Evolutionary conservation across 2,888 invertebrate genomes (phyloP).

Genomic region (Conistra vaccinii): DNA sequence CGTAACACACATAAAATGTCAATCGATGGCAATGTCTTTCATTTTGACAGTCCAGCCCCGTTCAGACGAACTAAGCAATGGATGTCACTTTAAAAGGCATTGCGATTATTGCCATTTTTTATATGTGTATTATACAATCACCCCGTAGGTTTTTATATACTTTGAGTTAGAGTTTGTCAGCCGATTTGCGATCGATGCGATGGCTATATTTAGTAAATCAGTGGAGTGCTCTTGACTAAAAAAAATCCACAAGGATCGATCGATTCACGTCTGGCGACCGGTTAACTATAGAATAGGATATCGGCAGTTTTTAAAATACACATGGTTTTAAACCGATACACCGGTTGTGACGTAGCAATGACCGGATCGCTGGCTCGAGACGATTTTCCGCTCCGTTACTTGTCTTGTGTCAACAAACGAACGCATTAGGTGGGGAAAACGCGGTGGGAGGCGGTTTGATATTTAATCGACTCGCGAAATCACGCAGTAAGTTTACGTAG

Average conservation of each 20-base stretch:
- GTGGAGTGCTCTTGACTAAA: neutral
- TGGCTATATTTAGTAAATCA: slow-evolving; percentile 5
- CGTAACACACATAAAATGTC: no score
- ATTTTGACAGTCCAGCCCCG: no score
- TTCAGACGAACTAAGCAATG: no score
- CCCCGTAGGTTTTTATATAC: no score
- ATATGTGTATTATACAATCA: no score
- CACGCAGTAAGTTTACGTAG: no score
- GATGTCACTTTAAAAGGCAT: no score
- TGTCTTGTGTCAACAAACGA: slow-evolving; percentile 55
- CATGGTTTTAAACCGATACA: slow-evolving; percentile 16
- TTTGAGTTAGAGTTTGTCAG: neutral
- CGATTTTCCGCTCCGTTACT: slow-evolving; percentile 69
- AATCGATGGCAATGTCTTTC: no score
- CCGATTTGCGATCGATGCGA: neutral
- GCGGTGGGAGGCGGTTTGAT: neutral
- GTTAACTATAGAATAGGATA: slow-evolving; percentile 5
- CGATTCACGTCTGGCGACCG: slow-evolving; percentile 5
- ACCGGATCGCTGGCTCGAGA: slow-evolving; percentile 60
- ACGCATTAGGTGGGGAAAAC: slow-evolving; percentile 48
- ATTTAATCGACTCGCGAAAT: neutral
- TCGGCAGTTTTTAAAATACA: slow-evolving; percentile 13
- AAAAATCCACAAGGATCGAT: slow-evolving; percentile 11
- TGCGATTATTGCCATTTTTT: no score
- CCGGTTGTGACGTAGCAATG: slow-evolving; percentile 41